These are phyloP conservation scores for Rhizomys pruinosus DNA, from an alignment of 2,113 vertebrate genomes.

Conservation along the genomic window DNA sequence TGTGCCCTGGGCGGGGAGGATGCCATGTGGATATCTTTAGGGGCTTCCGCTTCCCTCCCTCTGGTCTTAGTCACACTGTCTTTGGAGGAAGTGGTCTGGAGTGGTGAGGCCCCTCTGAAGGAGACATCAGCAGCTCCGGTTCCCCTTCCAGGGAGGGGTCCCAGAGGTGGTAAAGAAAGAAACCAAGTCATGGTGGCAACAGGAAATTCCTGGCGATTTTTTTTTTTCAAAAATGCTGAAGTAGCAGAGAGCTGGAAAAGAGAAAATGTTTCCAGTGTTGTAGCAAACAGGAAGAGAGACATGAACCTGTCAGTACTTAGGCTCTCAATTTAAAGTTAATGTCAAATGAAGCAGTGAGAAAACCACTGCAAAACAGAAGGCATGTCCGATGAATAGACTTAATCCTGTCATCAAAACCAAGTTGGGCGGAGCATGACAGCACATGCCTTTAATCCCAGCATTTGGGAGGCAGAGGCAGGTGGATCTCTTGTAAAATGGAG, in stretches of 20 bases:
- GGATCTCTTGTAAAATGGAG: no score
- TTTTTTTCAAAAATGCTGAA: background rate
- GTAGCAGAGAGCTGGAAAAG: background rate
- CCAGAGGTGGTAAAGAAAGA: slow-evolving; percentile 7
- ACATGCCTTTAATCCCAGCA: no score
- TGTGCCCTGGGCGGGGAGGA: background rate
- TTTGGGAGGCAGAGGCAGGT: no score
- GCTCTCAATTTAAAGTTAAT: slow-evolving; percentile 55
- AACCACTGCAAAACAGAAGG: slow-evolving; percentile 28
- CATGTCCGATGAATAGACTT: background rate
- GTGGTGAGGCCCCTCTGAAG: background rate
- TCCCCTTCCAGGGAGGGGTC: background rate
- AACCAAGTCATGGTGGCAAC: background rate
- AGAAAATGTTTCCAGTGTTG: slow-evolving; percentile 37
- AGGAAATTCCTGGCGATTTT: slow-evolving; percentile 3
- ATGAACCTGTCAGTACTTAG: slow-evolving; percentile 10
- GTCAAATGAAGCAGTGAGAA: slow-evolving; percentile 52
- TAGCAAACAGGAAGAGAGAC: slow-evolving; percentile 57
- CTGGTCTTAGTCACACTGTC: background rate
- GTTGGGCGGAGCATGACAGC: background rate
- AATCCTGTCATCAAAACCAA: slow-evolving; percentile 15
- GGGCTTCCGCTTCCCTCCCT: background rate
- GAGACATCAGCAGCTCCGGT: background rate
- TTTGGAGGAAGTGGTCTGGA: background rate
- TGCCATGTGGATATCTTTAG: background rate